Conservation (phyloP, 2,113 vertebrate species). For the Sapajus apella region DNA sequence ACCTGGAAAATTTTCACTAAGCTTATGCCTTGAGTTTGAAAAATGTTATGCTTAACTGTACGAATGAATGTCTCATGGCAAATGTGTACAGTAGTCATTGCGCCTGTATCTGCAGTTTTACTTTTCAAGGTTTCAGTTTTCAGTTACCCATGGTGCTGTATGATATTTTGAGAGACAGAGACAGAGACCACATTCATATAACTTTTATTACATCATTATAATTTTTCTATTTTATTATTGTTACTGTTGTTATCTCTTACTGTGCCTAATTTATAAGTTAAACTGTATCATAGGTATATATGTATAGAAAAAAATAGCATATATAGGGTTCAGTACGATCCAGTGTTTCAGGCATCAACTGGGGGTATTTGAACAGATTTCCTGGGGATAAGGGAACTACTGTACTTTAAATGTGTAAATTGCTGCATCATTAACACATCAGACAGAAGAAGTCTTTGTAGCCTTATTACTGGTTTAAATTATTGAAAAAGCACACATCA, state of each 20-base stretch:
- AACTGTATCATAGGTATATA: background rate
- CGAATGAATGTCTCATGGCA: background rate
- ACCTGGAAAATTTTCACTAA: conserved; percentile 9
- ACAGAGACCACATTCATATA: background rate
- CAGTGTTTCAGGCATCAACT: background rate
- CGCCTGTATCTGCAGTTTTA: background rate
- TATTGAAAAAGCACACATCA: background rate
- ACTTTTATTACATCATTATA: background rate
- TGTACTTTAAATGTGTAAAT: background rate
- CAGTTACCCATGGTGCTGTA: background rate
- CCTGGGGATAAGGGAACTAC: background rate
- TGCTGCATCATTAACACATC: background rate
- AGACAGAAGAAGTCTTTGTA: background rate
- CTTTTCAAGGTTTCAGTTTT: background rate
- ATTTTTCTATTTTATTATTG: background rate
- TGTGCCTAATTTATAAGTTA: background rate
- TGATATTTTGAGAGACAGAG: background rate
- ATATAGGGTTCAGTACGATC: background rate
- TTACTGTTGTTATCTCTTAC: background rate
- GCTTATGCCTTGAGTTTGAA: background rate
- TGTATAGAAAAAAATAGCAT: background rate
- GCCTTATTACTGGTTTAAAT: background rate
- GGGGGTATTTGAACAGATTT: background rate
- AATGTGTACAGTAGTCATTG: background rate
- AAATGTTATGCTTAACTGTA: background rate